Base-by-base conservation (phyloP, 2,797 vertebrate genomes). In the Girardinus metallicus region DNA sequence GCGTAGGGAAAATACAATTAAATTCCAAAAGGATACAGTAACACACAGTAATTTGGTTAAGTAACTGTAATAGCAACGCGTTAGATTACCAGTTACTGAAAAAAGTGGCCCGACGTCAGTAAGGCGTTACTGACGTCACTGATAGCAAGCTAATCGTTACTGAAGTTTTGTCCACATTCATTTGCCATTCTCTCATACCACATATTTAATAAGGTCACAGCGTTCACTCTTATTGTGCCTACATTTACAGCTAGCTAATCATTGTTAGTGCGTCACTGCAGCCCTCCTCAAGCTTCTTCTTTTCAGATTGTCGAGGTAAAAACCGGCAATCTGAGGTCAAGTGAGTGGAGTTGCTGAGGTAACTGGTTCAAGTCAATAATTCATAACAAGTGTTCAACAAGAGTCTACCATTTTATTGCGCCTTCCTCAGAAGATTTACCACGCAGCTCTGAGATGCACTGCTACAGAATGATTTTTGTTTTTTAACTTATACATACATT, bases 401-500 rank as follows among this genome's bases (percentile, higher is more conserved):
- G 29, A 43, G 71, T 89, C 86, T 55, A 46, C 15, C 18, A 75
- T 83, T 92, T 91, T 93, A 93, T 92, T 94, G 85, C 86, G 82
- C 72, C 79, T 83, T 86, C 77, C 75, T 87, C 86, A 83, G 85
- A 88, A 86, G 83, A 88, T 74, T 66, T 87, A 91, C 60, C 44
- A 75, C 55, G 80, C 57, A 84, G 82, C 80, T 87, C 79, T 29
- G 77, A 82, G 77, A 87, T 70, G 7, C 55, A 75, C 31, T 39
- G 7, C 82, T 53, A 83, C 41, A 51, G 62, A 76, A 75, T 12
- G 55, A 57, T 15, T 73, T 77, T n/a, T n/a, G n/a, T n/a, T n/a
- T n/a, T n/a, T n/a, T n/a, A n/a, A n/a, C n/a, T n/a, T n/a, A n/a
- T n/a, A 83, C 80, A n/a, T n/a, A 46, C 29, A 36, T 47, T 13